These are phyloP conservation scores for Saccostrea echinata DNA, from an alignment of 1,140 invertebrate genomes.

Conservation along the genomic window DNA sequence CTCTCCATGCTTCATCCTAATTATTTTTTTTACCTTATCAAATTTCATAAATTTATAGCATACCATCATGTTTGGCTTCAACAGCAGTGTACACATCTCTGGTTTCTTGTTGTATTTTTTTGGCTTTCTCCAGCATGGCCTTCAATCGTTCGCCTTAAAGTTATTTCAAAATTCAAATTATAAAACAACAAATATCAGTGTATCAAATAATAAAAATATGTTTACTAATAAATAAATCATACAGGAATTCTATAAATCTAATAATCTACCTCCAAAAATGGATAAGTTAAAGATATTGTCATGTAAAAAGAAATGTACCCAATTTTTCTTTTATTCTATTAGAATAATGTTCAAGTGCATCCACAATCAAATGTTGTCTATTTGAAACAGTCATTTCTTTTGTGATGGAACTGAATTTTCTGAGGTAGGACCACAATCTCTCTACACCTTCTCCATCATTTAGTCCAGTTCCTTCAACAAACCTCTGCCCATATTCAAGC, in stretches of 20 bases:
- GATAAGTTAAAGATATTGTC: neutral
- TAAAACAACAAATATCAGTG: neutral
- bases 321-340: slow-evolving; percentile 24
- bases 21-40: neutral
- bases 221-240: slow-evolving; percentile 1
- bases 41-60: neutral
- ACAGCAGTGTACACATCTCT: slow-evolving; percentile 12
- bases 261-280: neutral
- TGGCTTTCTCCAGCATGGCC: neutral
- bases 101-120: slow-evolving; percentile 8
- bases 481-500: slow-evolving; percentile 47
- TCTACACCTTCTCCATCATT: slow-evolving; percentile 57
- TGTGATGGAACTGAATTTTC: slow-evolving; percentile 48
- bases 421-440: slow-evolving; percentile 56
- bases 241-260: neutral
- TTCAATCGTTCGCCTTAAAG: neutral
- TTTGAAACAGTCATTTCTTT: slow-evolving; percentile 57
- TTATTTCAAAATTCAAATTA: neutral
- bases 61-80: slow-evolving; percentile 11
- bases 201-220: neutral
- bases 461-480: slow-evolving; percentile 32
- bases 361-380: slow-evolving; percentile 49
- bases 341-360: slow-evolving; percentile 28
- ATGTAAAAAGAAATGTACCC: slow-evolving; percentile 25
- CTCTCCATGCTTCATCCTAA: neutral